Evolutionary conservation across 2,113 vertebrate species (phyloP).

Genomic region (Motacilla alba): DNA sequence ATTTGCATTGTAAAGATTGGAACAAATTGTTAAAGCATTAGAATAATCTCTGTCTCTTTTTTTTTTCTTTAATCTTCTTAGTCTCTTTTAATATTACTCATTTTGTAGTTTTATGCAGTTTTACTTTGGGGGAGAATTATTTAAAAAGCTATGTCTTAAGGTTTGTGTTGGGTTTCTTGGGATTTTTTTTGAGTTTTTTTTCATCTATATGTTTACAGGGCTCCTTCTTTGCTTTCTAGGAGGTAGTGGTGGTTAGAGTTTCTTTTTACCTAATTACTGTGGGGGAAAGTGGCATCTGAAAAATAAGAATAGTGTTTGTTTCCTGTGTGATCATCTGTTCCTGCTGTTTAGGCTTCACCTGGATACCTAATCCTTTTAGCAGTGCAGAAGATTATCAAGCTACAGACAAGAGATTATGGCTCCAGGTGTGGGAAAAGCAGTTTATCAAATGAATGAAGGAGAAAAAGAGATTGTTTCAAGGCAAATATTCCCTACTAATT

Average conservation of each 20-base stretch:
- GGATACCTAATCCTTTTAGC: constrained; percentile 40
- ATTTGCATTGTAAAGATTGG: background rate
- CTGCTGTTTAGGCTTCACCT: constrained; percentile 48
- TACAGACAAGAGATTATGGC: constrained; percentile 42
- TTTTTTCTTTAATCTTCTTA: background rate
- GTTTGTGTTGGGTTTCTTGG: background rate
- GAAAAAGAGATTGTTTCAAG: constrained; percentile 48
- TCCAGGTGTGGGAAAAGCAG: constrained; percentile 53
- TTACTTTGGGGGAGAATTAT: background rate
- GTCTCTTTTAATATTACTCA: background rate
- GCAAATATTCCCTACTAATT: constrained; percentile 26
- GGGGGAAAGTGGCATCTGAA: background rate
- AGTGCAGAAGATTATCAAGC: constrained; percentile 25
- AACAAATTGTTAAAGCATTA: background rate
- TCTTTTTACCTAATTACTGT: background rate
- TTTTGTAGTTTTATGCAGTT: background rate
- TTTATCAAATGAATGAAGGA: constrained; percentile 43
- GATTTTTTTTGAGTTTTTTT: too few relatives aligned
- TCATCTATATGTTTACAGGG: background rate
- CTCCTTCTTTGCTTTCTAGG: background rate
- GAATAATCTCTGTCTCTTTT: background rate
- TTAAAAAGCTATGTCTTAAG: background rate
- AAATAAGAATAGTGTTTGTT: background rate
- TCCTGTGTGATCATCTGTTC: background rate
- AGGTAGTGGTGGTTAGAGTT: background rate